These are phyloP conservation scores for Eristalis tenax DNA, from an alignment of 2,888 invertebrate genomes.

Conservation along the genomic window DNA sequence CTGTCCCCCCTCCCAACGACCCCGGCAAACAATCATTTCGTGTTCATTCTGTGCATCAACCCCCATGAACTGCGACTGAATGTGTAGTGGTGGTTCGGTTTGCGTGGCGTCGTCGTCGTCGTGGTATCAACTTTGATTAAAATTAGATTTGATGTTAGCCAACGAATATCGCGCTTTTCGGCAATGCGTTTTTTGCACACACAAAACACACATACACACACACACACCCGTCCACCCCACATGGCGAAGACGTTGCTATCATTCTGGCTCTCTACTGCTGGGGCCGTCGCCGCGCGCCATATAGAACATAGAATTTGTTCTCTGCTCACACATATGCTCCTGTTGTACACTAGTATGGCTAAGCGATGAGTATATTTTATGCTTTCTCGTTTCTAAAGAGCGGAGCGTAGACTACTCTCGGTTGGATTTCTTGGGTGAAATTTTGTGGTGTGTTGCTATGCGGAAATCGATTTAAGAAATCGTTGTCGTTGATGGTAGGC, in stretches of 20 bases:
- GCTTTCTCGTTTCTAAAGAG: slow-evolving; percentile 11
- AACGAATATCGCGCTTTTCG: slow-evolving; percentile 58
- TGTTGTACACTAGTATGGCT: too few species aligned
- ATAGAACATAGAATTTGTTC: slow-evolving; percentile 21
- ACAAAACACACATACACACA: background rate
- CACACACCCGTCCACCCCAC: background rate
- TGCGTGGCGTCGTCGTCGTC: background rate
- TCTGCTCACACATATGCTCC: slow-evolving; percentile 40
- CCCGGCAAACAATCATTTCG: too few species aligned
- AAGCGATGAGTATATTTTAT: background rate
- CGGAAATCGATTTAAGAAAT: slow-evolving; percentile 73
- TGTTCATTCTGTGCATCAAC: too few species aligned
- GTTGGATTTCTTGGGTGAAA: slow-evolving; percentile 43
- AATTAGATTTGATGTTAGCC: slow-evolving; percentile 52
- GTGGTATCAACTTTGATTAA: slow-evolving; percentile 66
- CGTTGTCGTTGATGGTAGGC: slow-evolving; percentile 50
- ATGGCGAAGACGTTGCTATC: slow-evolving; percentile 11
- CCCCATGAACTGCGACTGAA: too few species aligned
- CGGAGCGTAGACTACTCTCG: slow-evolving; percentile 8
- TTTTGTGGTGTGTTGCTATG: slow-evolving; percentile 73
- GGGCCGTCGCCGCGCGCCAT: background rate
- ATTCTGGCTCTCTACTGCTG: background rate
- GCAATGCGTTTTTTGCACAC: slow-evolving; percentile 39
- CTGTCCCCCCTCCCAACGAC: background rate
- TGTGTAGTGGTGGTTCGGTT: background rate